A percentile compares a stretch with the other conserved stretches of the same genome.
Evolutionary conservation across 2,888 invertebrate genomes (phyloP).

Genomic region (Idaea dimidiata): DNA sequence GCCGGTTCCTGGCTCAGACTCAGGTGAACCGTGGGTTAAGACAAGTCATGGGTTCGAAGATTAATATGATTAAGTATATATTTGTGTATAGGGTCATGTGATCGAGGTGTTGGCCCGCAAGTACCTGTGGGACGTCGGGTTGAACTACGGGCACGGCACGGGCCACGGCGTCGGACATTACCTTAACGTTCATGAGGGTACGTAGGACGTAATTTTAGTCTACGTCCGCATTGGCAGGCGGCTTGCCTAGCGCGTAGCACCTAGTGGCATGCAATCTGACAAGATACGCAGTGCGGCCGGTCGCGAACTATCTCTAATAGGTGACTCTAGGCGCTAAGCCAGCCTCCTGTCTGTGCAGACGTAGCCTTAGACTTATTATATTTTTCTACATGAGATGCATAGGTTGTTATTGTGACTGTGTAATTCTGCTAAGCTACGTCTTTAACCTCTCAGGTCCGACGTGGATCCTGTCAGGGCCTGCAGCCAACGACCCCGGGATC

Average conservation of each 20-base stretch:
- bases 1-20: constrained; percentile 85
- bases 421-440: too few relatives aligned
- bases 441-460: constrained; percentile 76
- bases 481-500: constrained; percentile 62
- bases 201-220: too few relatives aligned
- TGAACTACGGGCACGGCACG: constrained; percentile 94
- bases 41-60: neutral
- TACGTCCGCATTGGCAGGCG: too few relatives aligned
- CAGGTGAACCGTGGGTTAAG: constrained; percentile 49
- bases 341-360: too few relatives aligned
- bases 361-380: too few relatives aligned
- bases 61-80: neutral
- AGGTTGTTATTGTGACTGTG: too few relatives aligned
- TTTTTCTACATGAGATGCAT: too few relatives aligned
- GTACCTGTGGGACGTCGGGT: constrained; percentile 89
- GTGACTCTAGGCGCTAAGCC: too few relatives aligned
- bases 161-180: constrained; percentile 95
- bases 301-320: too few relatives aligned
- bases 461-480: constrained; percentile 78
- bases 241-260: too few relatives aligned
- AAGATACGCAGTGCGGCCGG: too few relatives aligned
- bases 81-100: constrained; percentile 72
- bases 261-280: too few relatives aligned
- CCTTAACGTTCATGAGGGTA: constrained; percentile 92
- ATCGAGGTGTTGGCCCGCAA: constrained; percentile 90